phyloP scores from a whole-genome alignment of 92 coral and sea anemone genomes.

The Micromussa lordhowensis region DNA sequence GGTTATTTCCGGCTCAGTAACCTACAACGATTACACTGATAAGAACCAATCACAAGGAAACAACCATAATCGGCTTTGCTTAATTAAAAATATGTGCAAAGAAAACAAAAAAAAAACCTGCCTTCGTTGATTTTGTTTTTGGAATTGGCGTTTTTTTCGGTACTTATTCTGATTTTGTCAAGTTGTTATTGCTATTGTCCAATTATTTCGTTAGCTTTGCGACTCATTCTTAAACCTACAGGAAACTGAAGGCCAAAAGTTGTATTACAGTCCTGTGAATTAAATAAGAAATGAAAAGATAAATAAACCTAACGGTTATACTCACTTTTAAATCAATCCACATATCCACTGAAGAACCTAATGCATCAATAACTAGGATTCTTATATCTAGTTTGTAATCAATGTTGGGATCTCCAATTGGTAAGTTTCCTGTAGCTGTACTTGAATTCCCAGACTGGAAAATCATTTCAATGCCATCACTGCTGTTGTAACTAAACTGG shows the following conservation, averaged over 20 bases:
- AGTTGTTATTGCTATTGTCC: too few relatives aligned
- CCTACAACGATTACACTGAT: conserved; percentile 34
- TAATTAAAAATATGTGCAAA: too few relatives aligned
- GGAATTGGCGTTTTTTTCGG: too few relatives aligned
- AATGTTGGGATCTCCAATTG: conserved; percentile 72
- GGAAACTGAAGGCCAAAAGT: neutral
- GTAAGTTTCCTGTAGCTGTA: conserved; percentile 62
- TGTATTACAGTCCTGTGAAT: neutral
- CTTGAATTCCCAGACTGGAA: conserved; percentile 67
- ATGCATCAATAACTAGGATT: conserved; percentile 61
- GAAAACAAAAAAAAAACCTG: neutral
- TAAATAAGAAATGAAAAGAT: neutral
- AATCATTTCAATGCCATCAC: conserved; percentile 80
- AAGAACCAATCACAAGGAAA: neutral
- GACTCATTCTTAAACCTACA: too few relatives aligned
- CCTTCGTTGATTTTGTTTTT: neutral
- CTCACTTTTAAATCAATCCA: conserved; percentile 66
- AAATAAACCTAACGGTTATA: neutral
- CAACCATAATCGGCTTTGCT: neutral
- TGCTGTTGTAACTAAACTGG: conserved; percentile 76
- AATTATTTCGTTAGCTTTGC: too few relatives aligned
- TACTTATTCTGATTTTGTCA: too few relatives aligned
- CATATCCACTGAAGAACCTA: conserved; percentile 63
- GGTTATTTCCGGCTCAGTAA: conserved; percentile 64
- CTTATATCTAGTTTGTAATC: conserved; percentile 58